Base-by-base conservation (phyloP, 2,797 vertebrate genomes). In the Heliangelus exortis region DNA sequence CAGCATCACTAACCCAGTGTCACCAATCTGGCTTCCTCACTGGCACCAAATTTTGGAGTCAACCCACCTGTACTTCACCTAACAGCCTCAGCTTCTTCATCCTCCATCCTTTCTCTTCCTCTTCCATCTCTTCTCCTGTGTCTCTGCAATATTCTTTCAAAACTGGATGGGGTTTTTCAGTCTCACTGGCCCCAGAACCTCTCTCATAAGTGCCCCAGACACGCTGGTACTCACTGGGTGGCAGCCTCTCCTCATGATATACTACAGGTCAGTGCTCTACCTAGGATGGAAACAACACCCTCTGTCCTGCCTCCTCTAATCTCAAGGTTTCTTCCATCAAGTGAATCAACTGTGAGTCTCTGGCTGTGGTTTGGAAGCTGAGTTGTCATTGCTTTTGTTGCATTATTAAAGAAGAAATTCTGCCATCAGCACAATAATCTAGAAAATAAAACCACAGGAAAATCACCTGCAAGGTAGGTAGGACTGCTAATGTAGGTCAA, bases 401-500 rank as follows among this genome's bases (percentile, higher is more conserved):
- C 67, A 51, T 73, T 84, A 69, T 54, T 76, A 54, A 81, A 84
- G 54, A 87, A 63, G 51, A 73, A 96, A 91, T 73, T 72, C 72
- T 81, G 63, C 82, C 63, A 78, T 57, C 82, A 87, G 84, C 83
- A 75, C 18, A 47, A 23, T 41, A 55, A 88, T 31, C 59, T 54
- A 51, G 69, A 79, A 95, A 68, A 73, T 18, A 86, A 91, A 93
- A 47, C 34, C 72, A 75, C 69, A 63, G 4, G 48, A 71, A 92
- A 96, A 92, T 78, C 92, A 94, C 80, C 93, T 92, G 89, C 87
- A 90, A 94, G 63, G 91, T 92, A 76, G 63, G 43, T 48, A 26
- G 34, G 50, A 51, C 19, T 91, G 71, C 29, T 90, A 90, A 95
- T 76, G 67, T 88, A 94, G 87, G 93, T 93, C 92, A 95, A 73